Base-by-base conservation (phyloP, 1,140 invertebrate genomes). In the Pissodes strobi region DNA sequence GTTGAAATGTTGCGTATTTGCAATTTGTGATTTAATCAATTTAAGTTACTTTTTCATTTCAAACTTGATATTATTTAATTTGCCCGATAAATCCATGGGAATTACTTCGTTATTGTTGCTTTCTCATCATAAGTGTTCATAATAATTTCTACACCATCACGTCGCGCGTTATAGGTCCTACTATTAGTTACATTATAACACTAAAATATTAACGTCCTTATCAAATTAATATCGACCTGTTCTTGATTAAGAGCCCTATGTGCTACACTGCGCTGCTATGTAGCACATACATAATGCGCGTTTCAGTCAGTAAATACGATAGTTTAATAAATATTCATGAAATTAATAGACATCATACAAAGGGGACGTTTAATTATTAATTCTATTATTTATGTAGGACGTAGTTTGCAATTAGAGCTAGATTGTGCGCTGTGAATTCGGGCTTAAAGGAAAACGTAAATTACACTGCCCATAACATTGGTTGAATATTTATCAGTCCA, bases 271-370 rank as follows among this genome's bases (percentile, higher is more conserved):
- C 41, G 38, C 15, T 39, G 37, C 37, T n/a, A n/a, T n/a, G n/a
- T n/a, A n/a, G 13, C 21, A 30, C 30, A 53, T 53, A 53, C 51
- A 30, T 59, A 59, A 59, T 48, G 43, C 27, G 15, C 43, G 43
- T 59, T 37, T 48, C 27, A 22, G 56, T 43, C 43, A 21, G 41
- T 43, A 48, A 48, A 59, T 59, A 59, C 56, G 41, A 59, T 59
- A 62, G 46, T 62, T 62, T 62, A 62, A 62, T 62, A 62, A 62
- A 62, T 62, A 62, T 62, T 62, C 60, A 62, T 62, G 60, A 39
- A 62, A 62, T 62, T 62, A 62, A 62, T 62, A 62, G 60, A 52
- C 49, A 51, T 62, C 60, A 62, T 45, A 62, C 60, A 62, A 62
- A 62, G 60, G 60, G 60, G 49, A 62, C 60, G 45, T 62, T 62